phyloP scores from a whole-genome alignment of 2,888 invertebrate species.

The Choristoneura rosaceana region DNA sequence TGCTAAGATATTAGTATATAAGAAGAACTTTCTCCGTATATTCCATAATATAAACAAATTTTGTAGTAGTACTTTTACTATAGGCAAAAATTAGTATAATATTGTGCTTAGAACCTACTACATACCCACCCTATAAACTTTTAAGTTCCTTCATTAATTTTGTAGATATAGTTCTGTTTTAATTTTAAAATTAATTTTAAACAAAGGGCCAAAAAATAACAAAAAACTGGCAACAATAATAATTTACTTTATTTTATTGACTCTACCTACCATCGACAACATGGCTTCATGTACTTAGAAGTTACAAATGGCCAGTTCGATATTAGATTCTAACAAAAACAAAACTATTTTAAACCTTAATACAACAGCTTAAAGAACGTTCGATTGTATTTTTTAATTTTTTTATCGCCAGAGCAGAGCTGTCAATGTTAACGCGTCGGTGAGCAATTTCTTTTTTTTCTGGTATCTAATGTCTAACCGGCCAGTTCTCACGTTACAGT shows the following conservation, averaged over 20 bases:
- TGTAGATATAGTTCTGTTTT: not conserved
- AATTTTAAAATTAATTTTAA: not conserved
- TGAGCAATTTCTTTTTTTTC: conserved; percentile 39
- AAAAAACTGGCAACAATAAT: not conserved
- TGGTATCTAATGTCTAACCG: conserved; percentile 34
- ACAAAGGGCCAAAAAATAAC: not conserved
- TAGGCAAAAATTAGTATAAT: too few species aligned
- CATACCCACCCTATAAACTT: too few species aligned
- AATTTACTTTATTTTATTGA: not conserved
- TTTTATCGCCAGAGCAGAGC: conserved; percentile 38
- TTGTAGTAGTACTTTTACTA: too few species aligned
- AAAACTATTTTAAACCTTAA: not conserved
- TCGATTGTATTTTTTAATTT: conserved; percentile 6
- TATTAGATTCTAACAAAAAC: not conserved
- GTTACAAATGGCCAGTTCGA: not conserved
- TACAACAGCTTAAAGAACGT: not conserved
- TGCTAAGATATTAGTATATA: too few species aligned
- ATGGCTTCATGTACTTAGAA: conserved; percentile 2
- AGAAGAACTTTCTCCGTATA: too few species aligned
- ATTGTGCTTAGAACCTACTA: too few species aligned
- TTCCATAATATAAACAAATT: too few species aligned
- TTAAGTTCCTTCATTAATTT: not conserved
- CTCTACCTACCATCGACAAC: conserved; percentile 2
- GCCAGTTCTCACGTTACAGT: conserved; percentile 38
- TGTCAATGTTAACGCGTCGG: conserved; percentile 38